Percentiles rank a stretch among this genome's conserved stretches.
Evolutionary conservation across 2,113 vertebrate genomes (phyloP).

Genomic region (Salvator merianae): DNA sequence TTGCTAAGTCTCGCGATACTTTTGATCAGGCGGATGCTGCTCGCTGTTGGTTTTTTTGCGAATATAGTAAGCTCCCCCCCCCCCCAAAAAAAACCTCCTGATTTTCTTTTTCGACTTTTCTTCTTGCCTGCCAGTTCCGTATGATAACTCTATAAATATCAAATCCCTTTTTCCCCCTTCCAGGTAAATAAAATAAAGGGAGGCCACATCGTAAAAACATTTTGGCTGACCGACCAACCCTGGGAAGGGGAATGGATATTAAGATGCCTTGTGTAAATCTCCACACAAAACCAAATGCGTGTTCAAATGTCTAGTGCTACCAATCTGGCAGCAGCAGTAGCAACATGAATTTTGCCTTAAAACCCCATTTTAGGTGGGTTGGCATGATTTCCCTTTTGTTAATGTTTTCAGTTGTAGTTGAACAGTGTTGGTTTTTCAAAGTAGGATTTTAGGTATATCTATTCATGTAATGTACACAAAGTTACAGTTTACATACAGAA

Average conservation of each 20-base stretch:
- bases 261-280: neutral
- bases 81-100: neutral
- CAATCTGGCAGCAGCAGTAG: neutral
- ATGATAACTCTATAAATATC: neutral
- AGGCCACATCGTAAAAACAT: neutral
- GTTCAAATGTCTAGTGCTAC: neutral
- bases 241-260: neutral
- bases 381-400: no score
- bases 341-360: neutral
- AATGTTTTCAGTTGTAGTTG: no score
- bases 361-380: no score
- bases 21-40: neutral
- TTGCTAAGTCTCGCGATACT: neutral
- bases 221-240: neutral
- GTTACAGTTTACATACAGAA: no score
- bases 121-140: neutral
- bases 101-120: neutral
- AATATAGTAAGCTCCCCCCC: rapidly evolving
- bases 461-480: no score
- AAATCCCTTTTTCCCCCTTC: neutral
- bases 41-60: neutral
- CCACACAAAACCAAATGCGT: neutral
- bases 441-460: no score
- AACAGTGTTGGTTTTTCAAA: no score
- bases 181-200: neutral